Evolutionary conservation across 2,113 vertebrate genomes (phyloP), one percentile per base, ranked within the genome.

Genomic region (Macaca fascicularis): DNA sequence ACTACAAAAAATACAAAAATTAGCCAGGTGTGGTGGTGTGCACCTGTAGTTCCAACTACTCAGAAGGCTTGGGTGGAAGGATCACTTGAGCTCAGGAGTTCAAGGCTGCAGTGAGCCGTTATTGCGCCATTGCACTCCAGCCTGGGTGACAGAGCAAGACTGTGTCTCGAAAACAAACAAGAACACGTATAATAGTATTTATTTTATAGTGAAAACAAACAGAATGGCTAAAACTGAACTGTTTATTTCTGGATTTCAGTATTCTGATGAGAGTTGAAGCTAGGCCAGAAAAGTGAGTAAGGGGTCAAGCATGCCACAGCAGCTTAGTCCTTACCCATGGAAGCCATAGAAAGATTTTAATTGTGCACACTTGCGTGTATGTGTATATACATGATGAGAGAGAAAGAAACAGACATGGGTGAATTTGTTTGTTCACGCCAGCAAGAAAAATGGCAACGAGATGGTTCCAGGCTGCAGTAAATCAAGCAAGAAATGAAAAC

Each of bases 151-250:
- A 64, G 61, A 64, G 61, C 27, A 30, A 64, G 61, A 64, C 61
- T 64, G 25, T 61, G 11, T 64, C 61, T 64, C 0, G 12, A 64
- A 61, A 64, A 64, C 61, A 13, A 61, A 61, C 59, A 55, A 32
- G 19, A 82, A 43, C 11, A 82, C 48, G 11, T 70, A 32, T 11
- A 81, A 69, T 25, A 38, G 35, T 69, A 74, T 67, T 87, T 85
- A 93, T 79, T 96, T 85, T 81, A 45, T 64, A 69, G 1, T 86
- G 40, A 84, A 93, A 89, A 91, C 0, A 93, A 89, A 91, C 0
- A 97, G 59, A 91, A 88, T 59, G 45, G 52, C n/a, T 88, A 79
- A 91, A 96, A 78, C 35, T 85, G 38, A 22, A 86, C 74, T 40
- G 10, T 86, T 76, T 88, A n/a, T 48, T 88, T 94, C 79, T 57